Evolutionary conservation across 2,113 vertebrate genomes (phyloP).

Genomic region (Jaculus jaculus): DNA sequence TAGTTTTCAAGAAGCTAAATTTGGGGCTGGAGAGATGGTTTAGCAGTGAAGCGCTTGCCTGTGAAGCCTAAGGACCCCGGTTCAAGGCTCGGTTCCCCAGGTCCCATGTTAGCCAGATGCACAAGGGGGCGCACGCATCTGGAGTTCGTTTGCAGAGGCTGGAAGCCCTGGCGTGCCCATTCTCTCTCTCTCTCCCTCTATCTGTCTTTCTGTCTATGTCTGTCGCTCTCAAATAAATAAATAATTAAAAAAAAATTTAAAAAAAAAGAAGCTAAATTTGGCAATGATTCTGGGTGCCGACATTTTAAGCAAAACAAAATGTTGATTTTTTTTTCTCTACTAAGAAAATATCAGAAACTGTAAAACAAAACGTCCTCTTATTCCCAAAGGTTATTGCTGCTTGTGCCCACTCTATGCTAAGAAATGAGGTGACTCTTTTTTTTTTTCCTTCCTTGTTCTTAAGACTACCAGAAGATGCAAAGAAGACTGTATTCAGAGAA

Average conservation of each 20-base stretch:
- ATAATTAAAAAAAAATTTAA: too few species aligned
- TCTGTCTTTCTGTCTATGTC: too few species aligned
- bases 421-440: slow-evolving; percentile 43
- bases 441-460: slow-evolving; percentile 35
- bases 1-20: slow-evolving; percentile 43
- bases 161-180: too few species aligned
- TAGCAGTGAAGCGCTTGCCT: too few species aligned
- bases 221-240: too few species aligned
- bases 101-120: too few species aligned
- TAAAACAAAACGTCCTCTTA: slow-evolving; percentile 29
- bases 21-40: too few species aligned
- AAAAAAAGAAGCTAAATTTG: slow-evolving; percentile 40
- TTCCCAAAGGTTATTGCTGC: slow-evolving; percentile 15
- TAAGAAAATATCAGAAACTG: slow-evolving; percentile 34
- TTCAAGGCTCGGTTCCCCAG: too few species aligned
- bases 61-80: too few species aligned
- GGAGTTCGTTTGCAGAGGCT: too few species aligned
- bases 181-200: too few species aligned
- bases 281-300: slow-evolving; percentile 18
- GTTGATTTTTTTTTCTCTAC: neutral
- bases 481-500: slow-evolving; percentile 15
- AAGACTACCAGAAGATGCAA: slow-evolving; percentile 13
- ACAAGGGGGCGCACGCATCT: too few species aligned
- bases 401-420: slow-evolving; percentile 49
- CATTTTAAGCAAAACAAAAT: neutral